Evolutionary conservation across 2,797 vertebrate genomes (phyloP), one percentile per base, ranked within the genome.

Genomic region (Eleutherodactylus coqui): DNA sequence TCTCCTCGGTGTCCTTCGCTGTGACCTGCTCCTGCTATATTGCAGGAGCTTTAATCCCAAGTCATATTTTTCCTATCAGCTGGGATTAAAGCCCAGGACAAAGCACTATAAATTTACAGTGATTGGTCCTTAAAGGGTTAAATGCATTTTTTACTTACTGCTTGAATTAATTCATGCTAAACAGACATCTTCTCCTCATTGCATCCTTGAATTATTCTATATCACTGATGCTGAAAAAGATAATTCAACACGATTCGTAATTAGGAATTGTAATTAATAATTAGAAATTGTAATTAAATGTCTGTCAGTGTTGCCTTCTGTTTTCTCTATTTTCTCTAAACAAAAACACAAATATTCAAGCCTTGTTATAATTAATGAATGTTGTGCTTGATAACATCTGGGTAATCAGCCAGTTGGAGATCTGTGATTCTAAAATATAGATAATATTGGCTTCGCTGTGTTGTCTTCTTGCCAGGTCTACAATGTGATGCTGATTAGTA

Each of bases 271-370:
- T n/a, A n/a, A n/a, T n/a, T n/a, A n/a, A n/a, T n/a, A n/a, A n/a
- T n/a, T n/a, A n/a, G n/a, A n/a, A 27, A 16, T 36, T 24, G 29
- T 87, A 84, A 87, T 87, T 87, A 87, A 87, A 84, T 80, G 64
- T 76, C 70, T 36, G 76, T 75, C 43, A 32, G 19, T 62, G 8
- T 29, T 51, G 14, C 27, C 51, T 85, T 38, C 34, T 76, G n/a
- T 87, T 85, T 85, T n/a, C n/a, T n/a, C n/a, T 81, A 32, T 84
- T 79, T 69, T 79, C 79, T 84, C 53, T 69, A 67, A 53, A 84
- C 69, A 80, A 41, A 45, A 47, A 47, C 38, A n/a, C 45, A 17
- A 75, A 75, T 84, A 60, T 79, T 64, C 5, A 13, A 62, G 73
- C 55, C 43, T 80, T 75, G 29, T 73, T 79, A 76, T 84, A 84